Evolutionary conservation across 2,113 vertebrate genomes (phyloP), one percentile per base, ranked within the genome.

Genomic region (Shinisaurus crocodilurus): DNA sequence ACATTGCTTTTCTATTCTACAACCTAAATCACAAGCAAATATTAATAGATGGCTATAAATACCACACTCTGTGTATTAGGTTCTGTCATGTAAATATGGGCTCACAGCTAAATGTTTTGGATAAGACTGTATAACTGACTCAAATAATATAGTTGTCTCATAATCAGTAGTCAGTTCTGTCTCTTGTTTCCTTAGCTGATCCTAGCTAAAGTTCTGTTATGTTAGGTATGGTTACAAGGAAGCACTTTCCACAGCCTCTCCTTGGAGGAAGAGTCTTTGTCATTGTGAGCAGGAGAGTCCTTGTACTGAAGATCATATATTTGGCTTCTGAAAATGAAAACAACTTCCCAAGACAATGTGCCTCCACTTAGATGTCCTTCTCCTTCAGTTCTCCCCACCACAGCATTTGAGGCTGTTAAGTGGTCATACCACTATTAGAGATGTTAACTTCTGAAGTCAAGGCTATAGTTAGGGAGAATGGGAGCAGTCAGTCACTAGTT

Each of bases 261-360:
- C 90, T 69, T 83, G 88, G 79, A 87, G 43, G 5, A 89, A 81
- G 77, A 60, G 15, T 6, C n/a, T 0, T 0, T 82, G 90, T 86
- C 89, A 16, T 86, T 93, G 72, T 91, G 45, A 87, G 80, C 3
- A 0, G 80, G 29, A 91, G 86, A 90, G 32, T 86, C 82, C 85
- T 90, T 54, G 27, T 43, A 37, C 13, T 89, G 70, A 89, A 89
- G 81, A 54, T 76, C 69, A 89, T 37, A 74, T 83, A 75, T 60
- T 60, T 37, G 10, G 18, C 48, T n/a, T 63, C 65, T 34, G 1
- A 50, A 29, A 45, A 79, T 65, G 8, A 72, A 0, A 63, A 6
- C 40, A 81, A 34, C 0, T 83, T 90, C 57, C 43, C 3, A 86
- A 76, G 23, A 37, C 72, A 25, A 23, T 87, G 57, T 89, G 18